phyloP scores from a whole-genome alignment of 2,797 vertebrate genomes.

The Arctocebus calabarensis region DNA sequence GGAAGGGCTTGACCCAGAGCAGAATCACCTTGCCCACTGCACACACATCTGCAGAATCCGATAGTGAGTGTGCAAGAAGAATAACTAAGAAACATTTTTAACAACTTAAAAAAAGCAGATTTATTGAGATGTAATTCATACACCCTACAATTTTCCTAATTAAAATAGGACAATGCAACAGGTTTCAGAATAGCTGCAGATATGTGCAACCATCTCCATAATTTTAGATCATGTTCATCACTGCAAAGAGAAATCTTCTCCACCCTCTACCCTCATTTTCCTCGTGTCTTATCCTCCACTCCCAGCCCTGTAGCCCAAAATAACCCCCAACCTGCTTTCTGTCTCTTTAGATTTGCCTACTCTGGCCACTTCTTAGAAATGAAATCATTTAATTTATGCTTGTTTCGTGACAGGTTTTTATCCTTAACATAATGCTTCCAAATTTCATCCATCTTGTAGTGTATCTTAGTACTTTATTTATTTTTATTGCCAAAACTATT shows the following conservation, averaged over 20 bases:
- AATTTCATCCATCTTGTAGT: not conserved
- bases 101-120: not conserved
- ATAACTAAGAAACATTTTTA: not conserved
- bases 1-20: not conserved
- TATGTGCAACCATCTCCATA: too few species aligned
- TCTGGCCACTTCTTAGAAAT: not conserved
- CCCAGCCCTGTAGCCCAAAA: not conserved
- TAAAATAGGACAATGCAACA: not conserved
- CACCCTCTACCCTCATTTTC: not conserved
- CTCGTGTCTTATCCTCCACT: accelerated
- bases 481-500: constrained; percentile 29
- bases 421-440: not conserved
- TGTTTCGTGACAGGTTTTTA: not conserved
- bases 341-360: not conserved
- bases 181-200: not conserved
- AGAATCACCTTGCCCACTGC: not conserved
- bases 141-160: not conserved
- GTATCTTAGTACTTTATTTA: not conserved
- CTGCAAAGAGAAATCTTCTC: not conserved
- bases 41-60: not conserved
- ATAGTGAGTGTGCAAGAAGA: not conserved
- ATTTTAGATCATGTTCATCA: not conserved
- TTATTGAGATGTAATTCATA: not conserved
- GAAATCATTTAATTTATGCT: not conserved
- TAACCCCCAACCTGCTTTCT: not conserved